Conservation (phyloP, 1,140 invertebrate species). For the Eubasilissa regina region DNA sequence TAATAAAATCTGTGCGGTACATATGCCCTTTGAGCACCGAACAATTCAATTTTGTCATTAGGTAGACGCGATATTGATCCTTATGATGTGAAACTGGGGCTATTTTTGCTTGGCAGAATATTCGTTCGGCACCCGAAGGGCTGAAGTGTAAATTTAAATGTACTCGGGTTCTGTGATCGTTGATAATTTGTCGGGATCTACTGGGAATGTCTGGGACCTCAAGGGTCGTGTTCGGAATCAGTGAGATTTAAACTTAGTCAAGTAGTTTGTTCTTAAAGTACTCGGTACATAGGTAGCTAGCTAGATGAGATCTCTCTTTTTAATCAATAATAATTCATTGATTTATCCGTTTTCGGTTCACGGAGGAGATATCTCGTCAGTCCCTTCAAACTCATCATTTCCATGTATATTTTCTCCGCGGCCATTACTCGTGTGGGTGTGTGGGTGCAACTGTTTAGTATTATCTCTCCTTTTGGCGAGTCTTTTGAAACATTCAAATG, state of each 20-base stretch:
- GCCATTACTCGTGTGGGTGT: neutral
- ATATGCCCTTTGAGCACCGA: too few species aligned
- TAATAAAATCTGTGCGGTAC: too few species aligned
- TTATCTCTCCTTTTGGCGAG: neutral
- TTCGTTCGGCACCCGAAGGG: too few species aligned
- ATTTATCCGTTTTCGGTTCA: neutral
- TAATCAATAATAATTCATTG: conserved; percentile 32
- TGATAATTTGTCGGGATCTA: conserved; percentile 11
- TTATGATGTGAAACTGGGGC: too few species aligned
- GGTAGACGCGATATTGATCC: too few species aligned
- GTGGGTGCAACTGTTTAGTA: neutral
- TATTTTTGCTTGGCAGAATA: too few species aligned
- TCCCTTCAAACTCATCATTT: too few species aligned
- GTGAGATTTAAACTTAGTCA: conserved; percentile 59
- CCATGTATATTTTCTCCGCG: neutral
- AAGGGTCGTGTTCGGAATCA: conserved; percentile 47
- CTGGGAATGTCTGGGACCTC: neutral
- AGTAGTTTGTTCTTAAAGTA: conserved; percentile 41
- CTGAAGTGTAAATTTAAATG: neutral
- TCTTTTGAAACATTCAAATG: neutral
- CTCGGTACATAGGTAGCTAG: conserved; percentile 56
- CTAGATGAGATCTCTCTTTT: conserved; percentile 56
- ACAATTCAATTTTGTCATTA: too few species aligned
- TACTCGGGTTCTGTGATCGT: conserved; percentile 24
- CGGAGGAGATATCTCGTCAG: neutral